Evolutionary conservation across 2,888 invertebrate species (phyloP).

Genomic region (Caenorhabditis becei): DNA sequence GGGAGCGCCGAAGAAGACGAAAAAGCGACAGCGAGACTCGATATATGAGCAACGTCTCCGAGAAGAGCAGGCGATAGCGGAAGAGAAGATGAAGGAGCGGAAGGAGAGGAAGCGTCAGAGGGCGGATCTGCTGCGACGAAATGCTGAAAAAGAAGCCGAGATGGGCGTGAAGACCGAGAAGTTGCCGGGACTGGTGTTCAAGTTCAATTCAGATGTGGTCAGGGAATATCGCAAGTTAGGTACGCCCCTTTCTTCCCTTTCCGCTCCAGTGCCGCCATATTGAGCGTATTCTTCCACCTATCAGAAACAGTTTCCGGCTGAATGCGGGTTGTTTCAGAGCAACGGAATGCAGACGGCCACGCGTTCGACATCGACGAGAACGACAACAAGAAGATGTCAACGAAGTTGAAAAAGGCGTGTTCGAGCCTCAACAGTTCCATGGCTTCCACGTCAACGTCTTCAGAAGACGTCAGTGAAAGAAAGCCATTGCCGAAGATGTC

Average conservation of each 20-base stretch:
- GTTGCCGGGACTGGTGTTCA: not conserved
- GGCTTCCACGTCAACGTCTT: not conserved
- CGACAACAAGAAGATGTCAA: constrained; percentile 3
- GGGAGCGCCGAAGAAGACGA: constrained; percentile 25
- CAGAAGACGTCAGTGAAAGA: not conserved
- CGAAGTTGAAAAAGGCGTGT: not conserved
- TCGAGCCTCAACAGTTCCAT: not conserved
- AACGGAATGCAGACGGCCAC: too few species aligned
- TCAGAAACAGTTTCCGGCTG: too few species aligned
- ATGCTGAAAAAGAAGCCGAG: constrained; percentile 16
- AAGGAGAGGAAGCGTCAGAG: constrained; percentile 6
- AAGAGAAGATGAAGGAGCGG: constrained; percentile 31
- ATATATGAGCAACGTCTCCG: constrained; percentile 39
- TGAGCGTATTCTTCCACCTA: too few species aligned
- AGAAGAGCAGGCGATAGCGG: constrained; percentile 10
- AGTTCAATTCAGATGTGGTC: not conserved
- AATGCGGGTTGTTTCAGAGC: too few species aligned
- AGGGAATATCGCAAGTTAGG: too few species aligned
- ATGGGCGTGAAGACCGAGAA: not conserved
- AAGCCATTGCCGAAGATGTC: constrained; percentile 12
- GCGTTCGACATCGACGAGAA: constrained; percentile 6
- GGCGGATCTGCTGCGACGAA: not conserved
- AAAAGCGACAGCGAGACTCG: constrained; percentile 30
- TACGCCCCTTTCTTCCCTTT: too few species aligned
- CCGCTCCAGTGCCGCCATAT: too few species aligned